Base-by-base conservation (phyloP, 2,113 vertebrate species). In the Ptilorrhoa leucosticta region DNA sequence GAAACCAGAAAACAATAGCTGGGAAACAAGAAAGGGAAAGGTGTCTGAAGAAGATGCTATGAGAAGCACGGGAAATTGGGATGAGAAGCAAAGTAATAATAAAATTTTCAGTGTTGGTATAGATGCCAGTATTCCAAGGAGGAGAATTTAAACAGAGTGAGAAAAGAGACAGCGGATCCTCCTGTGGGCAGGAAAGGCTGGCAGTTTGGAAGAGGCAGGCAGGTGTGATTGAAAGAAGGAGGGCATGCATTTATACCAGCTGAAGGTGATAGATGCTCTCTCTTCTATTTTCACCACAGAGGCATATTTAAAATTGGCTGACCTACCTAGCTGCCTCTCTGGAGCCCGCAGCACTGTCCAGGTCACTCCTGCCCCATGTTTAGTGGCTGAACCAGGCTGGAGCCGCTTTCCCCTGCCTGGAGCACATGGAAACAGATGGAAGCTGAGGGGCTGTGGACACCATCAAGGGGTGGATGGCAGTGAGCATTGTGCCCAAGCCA, bases 211-310 rank as follows among this genome's bases (percentile, higher is more conserved):
- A 61, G 13, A 66, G 35, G 15, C 64, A 37, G 26, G 88, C 60
- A 71, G 82, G 53, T 45, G 51, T 63, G 88, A 58, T 23, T 84
- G 90, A 75, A 79, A 75, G 73, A 57, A 90, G 65, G 35, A 71
- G 82, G 65, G 56, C 65, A 51, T 45, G 42, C 23, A 14, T 83
- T 89, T 64, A 30, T n/a, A 58, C 71, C 21, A 30, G 68, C 61
- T 77, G 72, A 80, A 87, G 71, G 26, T 83, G 81, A 91, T 20
- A 63, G 83, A 87, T 89, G 68, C 7, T 88, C 57, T 45, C 75
- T 45, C 80, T 82, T 24, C 63, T 87, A 21, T 42, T 68, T 60
- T 66, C 71, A 76, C 53, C 72, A 18, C 37, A 76, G 35, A 83
- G 21, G 40, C 15, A 20, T 22, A 80, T 63, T 86, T 68, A 42